phyloP scores from a whole-genome alignment of 2,797 vertebrate genomes.

The Tadarida brasiliensis region DNA sequence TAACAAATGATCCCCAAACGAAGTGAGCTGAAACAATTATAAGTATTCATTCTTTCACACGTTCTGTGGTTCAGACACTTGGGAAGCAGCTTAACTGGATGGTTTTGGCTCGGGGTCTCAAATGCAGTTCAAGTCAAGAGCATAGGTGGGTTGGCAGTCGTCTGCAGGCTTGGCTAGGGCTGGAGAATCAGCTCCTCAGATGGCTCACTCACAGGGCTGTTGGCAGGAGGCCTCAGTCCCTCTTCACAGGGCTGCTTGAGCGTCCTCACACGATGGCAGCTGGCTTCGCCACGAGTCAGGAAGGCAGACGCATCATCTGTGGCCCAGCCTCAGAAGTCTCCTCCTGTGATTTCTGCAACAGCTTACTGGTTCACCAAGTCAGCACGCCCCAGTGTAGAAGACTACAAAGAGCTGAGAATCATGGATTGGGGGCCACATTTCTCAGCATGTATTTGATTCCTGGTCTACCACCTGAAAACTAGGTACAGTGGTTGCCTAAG shows the following conservation, averaged over 20 bases:
- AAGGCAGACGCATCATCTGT: neutral
- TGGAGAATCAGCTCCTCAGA: neutral
- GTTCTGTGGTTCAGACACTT: neutral
- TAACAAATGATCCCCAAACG: neutral
- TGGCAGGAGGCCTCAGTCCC: neutral
- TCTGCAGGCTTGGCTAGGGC: neutral
- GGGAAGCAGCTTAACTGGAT: neutral
- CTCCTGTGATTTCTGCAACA: neutral
- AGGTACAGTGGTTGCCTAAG: neutral
- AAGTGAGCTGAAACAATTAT: neutral
- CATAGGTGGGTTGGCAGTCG: neutral
- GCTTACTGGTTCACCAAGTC: neutral
- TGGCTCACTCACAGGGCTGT: rapidly evolving
- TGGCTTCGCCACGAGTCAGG: neutral
- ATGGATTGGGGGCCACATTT: rapidly evolving
- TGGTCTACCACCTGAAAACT: neutral
- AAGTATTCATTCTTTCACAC: neutral
- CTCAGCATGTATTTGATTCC: neutral
- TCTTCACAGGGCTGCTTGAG: neutral
- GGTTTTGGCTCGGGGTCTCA: neutral
- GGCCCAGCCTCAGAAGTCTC: neutral
- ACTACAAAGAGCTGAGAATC: neutral
- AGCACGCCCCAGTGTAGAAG: neutral
- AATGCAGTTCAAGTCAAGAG: neutral
- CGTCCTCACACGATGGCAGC: neutral